Conservation (phyloP, 2,888 invertebrate genomes). For the Sesia apiformis region DNA sequence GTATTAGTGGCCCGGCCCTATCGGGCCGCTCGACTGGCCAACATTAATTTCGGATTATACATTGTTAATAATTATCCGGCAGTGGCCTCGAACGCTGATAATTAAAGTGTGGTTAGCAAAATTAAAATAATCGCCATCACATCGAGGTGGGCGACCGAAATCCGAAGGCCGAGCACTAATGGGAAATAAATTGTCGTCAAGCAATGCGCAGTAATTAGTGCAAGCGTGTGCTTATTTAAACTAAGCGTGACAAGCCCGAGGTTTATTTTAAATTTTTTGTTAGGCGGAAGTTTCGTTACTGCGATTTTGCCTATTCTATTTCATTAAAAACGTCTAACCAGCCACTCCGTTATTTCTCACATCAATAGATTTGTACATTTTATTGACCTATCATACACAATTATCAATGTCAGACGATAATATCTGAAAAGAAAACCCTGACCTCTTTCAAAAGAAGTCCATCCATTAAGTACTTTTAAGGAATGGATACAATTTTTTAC, state of each 20-base stretch:
- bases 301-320: conserved; percentile 1
- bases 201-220: conserved; percentile 58
- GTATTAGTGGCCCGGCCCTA: too few relatives aligned
- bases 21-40: conserved; percentile 38
- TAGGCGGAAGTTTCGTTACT: conserved; percentile 25
- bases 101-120: conserved; percentile 72
- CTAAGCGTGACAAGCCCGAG: conserved; percentile 49
- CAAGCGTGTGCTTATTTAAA: conserved; percentile 47
- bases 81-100: conserved; percentile 37
- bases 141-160: conserved; percentile 57
- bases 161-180: conserved; percentile 57
- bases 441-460: too few relatives aligned
- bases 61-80: conserved; percentile 16
- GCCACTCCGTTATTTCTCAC: too few relatives aligned
- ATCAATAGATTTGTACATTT: too few relatives aligned
- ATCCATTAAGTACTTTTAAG: too few relatives aligned
- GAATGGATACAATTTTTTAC: too few relatives aligned
- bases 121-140: conserved; percentile 63
- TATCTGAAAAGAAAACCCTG: too few relatives aligned
- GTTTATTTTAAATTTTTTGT: conserved; percentile 32
- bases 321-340: not conserved
- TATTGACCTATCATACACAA: too few relatives aligned
- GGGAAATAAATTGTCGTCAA: conserved; percentile 71
- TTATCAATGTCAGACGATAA: too few relatives aligned
- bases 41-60: conserved; percentile 39